Conservation (phyloP, 2,797 vertebrate genomes). For the Fringilla coelebs region DNA sequence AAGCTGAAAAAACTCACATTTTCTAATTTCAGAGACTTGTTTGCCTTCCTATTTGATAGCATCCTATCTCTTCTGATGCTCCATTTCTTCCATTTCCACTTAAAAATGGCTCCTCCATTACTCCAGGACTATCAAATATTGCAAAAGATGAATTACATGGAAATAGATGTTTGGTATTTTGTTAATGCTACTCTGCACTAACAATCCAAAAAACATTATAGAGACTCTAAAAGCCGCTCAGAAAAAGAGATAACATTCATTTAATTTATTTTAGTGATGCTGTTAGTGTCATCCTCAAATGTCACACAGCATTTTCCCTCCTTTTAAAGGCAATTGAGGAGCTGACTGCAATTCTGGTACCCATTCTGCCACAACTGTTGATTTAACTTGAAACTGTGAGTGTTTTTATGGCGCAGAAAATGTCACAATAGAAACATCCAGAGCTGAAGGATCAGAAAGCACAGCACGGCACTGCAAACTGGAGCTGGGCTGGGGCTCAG, state of each 20-base stretch:
- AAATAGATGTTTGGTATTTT: neutral
- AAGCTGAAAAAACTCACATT: neutral
- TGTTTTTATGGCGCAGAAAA: neutral
- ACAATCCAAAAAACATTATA: conserved; percentile 14
- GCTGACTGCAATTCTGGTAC: conserved; percentile 3
- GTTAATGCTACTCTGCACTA: neutral
- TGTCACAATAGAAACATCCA: neutral
- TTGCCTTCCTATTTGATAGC: neutral
- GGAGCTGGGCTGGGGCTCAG: neutral
- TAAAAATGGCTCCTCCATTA: neutral
- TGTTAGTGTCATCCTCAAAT: conserved; percentile 34
- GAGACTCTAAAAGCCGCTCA: conserved; percentile 30
- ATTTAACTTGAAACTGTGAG: conserved; percentile 15
- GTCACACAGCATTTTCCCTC: conserved; percentile 16
- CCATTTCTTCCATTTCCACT: conserved; percentile 1
- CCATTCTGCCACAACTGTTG: conserved; percentile 16
- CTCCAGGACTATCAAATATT: neutral
- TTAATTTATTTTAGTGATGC: conserved; percentile 48
- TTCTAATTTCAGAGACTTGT: neutral
- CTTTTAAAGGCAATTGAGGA: conserved; percentile 12
- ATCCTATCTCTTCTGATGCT: neutral
- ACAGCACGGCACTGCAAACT: neutral
- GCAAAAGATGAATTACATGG: neutral
- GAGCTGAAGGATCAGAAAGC: neutral
- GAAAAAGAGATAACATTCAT: conserved; percentile 31